Conservation (phyloP, 2,888 invertebrate species). For the Pristionchus fissidentatus region DNA sequence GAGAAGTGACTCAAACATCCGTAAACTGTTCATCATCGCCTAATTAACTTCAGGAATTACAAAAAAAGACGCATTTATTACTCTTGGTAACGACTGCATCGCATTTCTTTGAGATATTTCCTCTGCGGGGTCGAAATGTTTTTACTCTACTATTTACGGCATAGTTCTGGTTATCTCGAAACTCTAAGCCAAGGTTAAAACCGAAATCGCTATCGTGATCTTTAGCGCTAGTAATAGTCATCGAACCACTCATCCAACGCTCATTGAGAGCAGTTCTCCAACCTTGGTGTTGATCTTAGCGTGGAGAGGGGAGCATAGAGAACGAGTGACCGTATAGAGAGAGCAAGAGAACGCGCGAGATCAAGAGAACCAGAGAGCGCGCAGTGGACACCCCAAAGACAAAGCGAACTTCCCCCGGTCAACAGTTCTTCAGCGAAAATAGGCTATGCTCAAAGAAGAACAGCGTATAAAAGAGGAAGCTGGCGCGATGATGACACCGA, state of each 20-base stretch:
- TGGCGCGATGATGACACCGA: no score
- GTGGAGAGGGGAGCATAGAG: background rate
- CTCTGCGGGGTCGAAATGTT: background rate
- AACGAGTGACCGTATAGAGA: background rate
- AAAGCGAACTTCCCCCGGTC: background rate
- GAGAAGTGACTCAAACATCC: no score
- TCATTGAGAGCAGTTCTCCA: conserved; percentile 1
- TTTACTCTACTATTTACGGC: no score
- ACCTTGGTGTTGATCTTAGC: conserved; percentile 40
- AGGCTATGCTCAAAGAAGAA: conserved; percentile 27
- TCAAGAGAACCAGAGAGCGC: background rate
- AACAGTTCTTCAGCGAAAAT: no score
- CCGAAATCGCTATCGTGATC: no score
- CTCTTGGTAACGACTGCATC: background rate
- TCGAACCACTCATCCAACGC: conserved; percentile 6
- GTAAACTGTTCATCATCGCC: background rate
- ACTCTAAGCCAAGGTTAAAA: no score
- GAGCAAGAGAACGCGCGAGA: background rate
- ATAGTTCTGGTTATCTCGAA: background rate
- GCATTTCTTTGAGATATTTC: background rate
- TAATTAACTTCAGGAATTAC: background rate
- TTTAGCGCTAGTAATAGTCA: conserved; percentile 36
- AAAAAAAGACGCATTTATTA: no score
- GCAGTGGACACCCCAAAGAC: conserved; percentile 7
- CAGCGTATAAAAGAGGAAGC: conserved; percentile 9